Base-by-base conservation (phyloP, 1,140 invertebrate species). In the Euwallacea similis region DNA sequence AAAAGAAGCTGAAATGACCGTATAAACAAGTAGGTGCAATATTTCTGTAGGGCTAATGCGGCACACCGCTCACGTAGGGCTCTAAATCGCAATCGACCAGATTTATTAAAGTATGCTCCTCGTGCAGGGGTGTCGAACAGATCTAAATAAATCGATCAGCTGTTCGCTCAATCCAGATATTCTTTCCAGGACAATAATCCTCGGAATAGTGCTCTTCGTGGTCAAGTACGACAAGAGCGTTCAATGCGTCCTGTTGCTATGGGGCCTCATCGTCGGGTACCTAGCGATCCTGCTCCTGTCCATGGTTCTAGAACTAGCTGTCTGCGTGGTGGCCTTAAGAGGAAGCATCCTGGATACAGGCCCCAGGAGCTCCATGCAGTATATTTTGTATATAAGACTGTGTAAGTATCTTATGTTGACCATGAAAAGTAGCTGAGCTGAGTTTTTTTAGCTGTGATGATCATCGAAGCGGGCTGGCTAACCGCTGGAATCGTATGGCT, bases 311-410 rank as follows among this genome's bases (percentile, higher is more conserved):
- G 94, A 96, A 81, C 83, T 88, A 55, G 86, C 85, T 69, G 90
- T 96, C 69, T 90, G 89, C 72, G 84, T 89, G 71, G 86, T 93
- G 60, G 91, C 93, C 60, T 88, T 93, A 81, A 84, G 91, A 69
- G 94, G 94, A 63, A 91, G 90, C 73, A 96, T 96, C 76, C 84
- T 96, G 63, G 88, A 94, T 76, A 90, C 89, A 0, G 84, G 85
- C 41, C 89, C 90, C 0, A 83, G 94, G 58, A 85, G 87, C 53
- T 87, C 89, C 67, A 93, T 95, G 85, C 90, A 93, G 81, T 91
- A 93, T 79, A 84, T 95, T 15, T 88, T 96, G 62, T 96, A 96
- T 82, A 80, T 90, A 66, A 87, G 93, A 81, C 83, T 94, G 53
- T 87, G 94, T 95, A 85, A 73, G 74, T 70, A 50, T 50, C 6